Percentiles rank a stretch among this genome's conserved stretches.
Conservation (phyloP, 2,113 vertebrate genomes). For the Upupa epops region DNA sequence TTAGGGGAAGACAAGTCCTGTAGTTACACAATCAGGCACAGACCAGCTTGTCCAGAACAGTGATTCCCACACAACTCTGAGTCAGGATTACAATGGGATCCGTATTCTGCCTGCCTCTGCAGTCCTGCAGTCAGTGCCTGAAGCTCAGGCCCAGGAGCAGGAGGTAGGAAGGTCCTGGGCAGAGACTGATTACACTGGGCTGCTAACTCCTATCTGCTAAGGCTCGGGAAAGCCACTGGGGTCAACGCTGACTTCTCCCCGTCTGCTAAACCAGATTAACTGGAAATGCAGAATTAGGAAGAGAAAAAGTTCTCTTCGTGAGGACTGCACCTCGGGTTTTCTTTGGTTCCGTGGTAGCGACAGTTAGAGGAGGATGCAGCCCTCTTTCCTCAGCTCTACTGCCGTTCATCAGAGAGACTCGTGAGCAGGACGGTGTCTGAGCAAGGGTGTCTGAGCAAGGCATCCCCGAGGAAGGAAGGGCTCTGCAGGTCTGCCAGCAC, state of each 20-base stretch:
- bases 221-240: not conserved
- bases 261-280: not conserved
- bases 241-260: not conserved
- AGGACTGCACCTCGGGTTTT: not conserved
- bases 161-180: not conserved
- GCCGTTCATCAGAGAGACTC: not conserved
- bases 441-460: not conserved
- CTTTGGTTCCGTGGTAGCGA: not conserved
- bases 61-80: not conserved
- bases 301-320: not conserved
- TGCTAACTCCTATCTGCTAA: not conserved
- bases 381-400: not conserved
- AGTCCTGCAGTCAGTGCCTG: not conserved
- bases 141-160: not conserved
- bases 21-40: not conserved
- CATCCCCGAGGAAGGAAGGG: not conserved
- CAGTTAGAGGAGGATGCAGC: not conserved
- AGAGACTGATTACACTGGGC: not conserved
- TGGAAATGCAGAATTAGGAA: not conserved
- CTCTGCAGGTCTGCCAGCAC: not conserved
- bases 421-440: not conserved
- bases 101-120: not conserved
- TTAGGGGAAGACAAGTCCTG: not conserved
- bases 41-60: not conserved
- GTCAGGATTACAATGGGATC: not conserved